Evolutionary conservation across 2,888 invertebrate species (phyloP).

Genomic region (Polydrusus pterygomalis): DNA sequence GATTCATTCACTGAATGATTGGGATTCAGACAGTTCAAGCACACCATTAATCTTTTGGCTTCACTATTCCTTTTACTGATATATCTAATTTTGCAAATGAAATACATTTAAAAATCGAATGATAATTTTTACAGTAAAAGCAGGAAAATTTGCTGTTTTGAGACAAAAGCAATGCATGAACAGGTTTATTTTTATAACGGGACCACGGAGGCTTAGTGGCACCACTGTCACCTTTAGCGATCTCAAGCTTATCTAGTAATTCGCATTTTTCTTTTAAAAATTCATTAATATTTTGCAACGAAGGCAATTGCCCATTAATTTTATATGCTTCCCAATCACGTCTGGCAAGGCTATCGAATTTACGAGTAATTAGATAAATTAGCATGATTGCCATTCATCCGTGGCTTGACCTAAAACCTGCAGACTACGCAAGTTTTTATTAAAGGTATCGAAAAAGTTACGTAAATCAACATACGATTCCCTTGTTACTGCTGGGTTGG

Average conservation of each 20-base stretch:
- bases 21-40: conserved; percentile 44
- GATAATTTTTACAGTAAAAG: conserved; percentile 41
- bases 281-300: conserved; percentile 15
- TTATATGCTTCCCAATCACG: conserved; percentile 46
- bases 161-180: too few relatives aligned
- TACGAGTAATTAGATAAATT: conserved; percentile 44
- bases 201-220: background rate
- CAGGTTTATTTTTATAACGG: background rate
- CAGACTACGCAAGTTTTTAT: conserved; percentile 36
- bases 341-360: conserved; percentile 44
- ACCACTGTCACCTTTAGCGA: background rate
- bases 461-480: conserved; percentile 34
- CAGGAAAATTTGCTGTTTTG: conserved; percentile 28
- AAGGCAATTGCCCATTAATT: conserved; percentile 4
- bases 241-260: conserved; percentile 42
- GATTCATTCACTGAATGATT: conserved; percentile 31
- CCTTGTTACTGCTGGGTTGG: too few relatives aligned
- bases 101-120: conserved; percentile 45
- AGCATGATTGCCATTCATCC: conserved; percentile 39
- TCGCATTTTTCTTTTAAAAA: conserved; percentile 41
- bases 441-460: conserved; percentile 34
- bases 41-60: conserved; percentile 34
- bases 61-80: conserved; percentile 23
- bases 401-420: conserved; percentile 24
- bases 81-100: conserved; percentile 26